Evolutionary conservation across 2,113 vertebrate species (phyloP).

Genomic region (Leucosticte australis): DNA sequence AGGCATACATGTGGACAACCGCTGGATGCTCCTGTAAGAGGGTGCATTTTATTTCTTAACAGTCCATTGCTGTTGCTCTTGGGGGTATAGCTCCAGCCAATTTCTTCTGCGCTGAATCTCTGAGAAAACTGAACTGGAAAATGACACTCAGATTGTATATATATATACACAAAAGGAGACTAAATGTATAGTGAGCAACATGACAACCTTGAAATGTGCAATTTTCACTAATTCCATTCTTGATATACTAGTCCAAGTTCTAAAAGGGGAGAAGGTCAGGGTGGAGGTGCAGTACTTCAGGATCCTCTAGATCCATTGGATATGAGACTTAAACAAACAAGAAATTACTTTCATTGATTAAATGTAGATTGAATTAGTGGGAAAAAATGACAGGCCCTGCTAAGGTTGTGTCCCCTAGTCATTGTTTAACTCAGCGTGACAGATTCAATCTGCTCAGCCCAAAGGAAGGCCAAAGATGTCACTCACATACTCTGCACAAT

Average conservation of each 20-base stretch:
- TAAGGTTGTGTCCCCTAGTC: slow-evolving; percentile 81
- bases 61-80: background rate
- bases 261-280: slow-evolving; percentile 61
- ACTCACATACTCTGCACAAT: slow-evolving; percentile 75
- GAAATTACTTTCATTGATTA: slow-evolving; percentile 90
- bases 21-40: background rate
- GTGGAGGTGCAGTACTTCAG: slow-evolving; percentile 65
- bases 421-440: slow-evolving; percentile 87
- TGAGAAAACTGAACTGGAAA: background rate
- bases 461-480: slow-evolving; percentile 80
- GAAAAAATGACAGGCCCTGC: slow-evolving; percentile 77
- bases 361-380: slow-evolving; percentile 86
- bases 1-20: background rate
- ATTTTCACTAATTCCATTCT: slow-evolving; percentile 25
- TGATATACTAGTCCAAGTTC: slow-evolving; percentile 45
- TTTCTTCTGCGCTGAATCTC: background rate
- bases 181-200: background rate
- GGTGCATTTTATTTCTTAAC: background rate
- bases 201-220: background rate
- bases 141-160: background rate
- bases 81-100: background rate
- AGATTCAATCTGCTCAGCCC: slow-evolving; percentile 87
- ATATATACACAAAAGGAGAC: background rate
- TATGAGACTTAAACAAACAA: slow-evolving; percentile 86
- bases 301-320: slow-evolving; percentile 68